These are phyloP conservation scores for Agrilus planipennis DNA, from an alignment of 1,140 invertebrate species.

Conservation along the genomic window DNA sequence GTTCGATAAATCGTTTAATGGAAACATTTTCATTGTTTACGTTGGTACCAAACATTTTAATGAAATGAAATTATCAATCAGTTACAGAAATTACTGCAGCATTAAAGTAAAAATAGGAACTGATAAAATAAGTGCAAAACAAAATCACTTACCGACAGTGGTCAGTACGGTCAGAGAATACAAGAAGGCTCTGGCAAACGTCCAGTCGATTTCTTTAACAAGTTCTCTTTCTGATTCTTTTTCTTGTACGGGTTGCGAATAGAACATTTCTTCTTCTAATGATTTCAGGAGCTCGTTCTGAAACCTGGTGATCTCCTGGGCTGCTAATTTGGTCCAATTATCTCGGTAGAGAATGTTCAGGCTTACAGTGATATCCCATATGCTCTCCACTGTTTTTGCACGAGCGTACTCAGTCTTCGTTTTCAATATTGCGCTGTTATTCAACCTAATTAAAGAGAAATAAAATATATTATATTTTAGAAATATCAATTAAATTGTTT, in stretches of 20 bases:
- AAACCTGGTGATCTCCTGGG: conserved; percentile 78
- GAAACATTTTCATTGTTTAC: no score
- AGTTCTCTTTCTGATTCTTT: conserved; percentile 36
- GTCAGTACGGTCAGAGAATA: conserved; percentile 93
- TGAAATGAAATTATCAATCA: no score
- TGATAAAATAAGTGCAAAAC: not conserved
- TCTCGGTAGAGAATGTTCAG: conserved; percentile 89
- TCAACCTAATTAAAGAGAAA: no score
- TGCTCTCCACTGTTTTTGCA: conserved; percentile 68
- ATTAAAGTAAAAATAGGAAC: no score
- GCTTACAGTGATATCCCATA: conserved; percentile 90
- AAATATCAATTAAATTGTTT: no score
- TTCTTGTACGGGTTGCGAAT: conserved; percentile 34
- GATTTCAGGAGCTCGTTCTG: conserved; percentile 74
- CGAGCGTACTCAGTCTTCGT: conserved; percentile 48
- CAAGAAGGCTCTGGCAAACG: conserved; percentile 84
- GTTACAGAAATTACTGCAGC: no score
- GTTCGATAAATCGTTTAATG: no score
- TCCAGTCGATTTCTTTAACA: conserved; percentile 67
- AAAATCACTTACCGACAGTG: conserved; percentile 74
- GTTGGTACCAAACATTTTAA: no score
- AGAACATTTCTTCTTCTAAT: conserved; percentile 61
- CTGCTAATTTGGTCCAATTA: conserved; percentile 83
- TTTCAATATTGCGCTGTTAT: conserved; percentile 24
- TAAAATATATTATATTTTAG: no score